phyloP scores from a whole-genome alignment of 2,113 vertebrate species.

The Mugil cephalus region DNA sequence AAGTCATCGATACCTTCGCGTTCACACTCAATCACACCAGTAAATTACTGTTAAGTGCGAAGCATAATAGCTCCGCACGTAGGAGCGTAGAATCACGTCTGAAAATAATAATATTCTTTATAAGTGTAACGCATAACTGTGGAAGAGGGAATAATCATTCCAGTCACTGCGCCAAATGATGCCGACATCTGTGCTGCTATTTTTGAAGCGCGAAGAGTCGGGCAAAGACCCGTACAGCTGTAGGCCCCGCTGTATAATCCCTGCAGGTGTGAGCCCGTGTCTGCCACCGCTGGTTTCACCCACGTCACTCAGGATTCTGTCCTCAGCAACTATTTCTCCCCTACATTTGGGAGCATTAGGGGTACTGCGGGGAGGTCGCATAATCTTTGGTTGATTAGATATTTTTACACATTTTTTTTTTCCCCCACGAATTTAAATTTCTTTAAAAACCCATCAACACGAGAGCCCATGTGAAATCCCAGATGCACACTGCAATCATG shows the following conservation, averaged over 20 bases:
- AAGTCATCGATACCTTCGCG: slow-evolving; percentile 52
- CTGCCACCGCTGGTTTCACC: slow-evolving; percentile 28
- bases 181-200: slow-evolving; percentile 13
- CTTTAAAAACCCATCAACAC: too few relatives aligned
- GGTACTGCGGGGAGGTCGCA: too few relatives aligned
- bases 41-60: slow-evolving; percentile 39
- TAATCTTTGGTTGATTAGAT: too few relatives aligned
- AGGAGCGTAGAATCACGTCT: background rate
- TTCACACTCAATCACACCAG: slow-evolving; percentile 26
- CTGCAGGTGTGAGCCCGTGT: slow-evolving; percentile 16
- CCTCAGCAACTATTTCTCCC: slow-evolving; percentile 16
- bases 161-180: background rate
- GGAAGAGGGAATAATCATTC: background rate
- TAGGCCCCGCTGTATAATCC: slow-evolving; percentile 31
- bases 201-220: slow-evolving; percentile 21
- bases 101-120: background rate
- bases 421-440: too few relatives aligned
- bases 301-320: slow-evolving; percentile 20
- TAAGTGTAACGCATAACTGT: background rate
- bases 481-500: too few relatives aligned
- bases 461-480: too few relatives aligned
- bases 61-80: background rate
- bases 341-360: background rate
- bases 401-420: too few relatives aligned
- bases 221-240: slow-evolving; percentile 12